Evolutionary conservation across 2,888 invertebrate species (phyloP).

Genomic region (Adelphocoris suturalis): DNA sequence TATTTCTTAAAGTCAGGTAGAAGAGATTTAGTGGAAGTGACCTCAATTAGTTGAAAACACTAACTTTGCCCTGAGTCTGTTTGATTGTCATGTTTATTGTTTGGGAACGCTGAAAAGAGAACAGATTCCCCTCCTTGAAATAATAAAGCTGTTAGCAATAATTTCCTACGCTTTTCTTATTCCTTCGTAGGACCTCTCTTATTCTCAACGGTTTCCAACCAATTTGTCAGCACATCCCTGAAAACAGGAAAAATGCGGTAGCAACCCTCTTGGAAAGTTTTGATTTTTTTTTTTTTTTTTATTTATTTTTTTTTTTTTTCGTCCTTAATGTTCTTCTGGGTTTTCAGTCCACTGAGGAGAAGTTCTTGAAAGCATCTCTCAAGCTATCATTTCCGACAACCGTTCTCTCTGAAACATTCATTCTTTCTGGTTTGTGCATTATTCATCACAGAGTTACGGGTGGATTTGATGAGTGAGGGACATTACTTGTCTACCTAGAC

Average conservation of each 20-base stretch:
- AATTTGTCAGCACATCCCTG: not conserved
- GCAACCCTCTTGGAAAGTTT: not conserved
- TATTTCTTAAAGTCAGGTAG: too few species aligned
- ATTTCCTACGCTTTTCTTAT: too few species aligned
- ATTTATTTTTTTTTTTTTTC: not conserved
- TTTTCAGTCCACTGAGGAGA: not conserved
- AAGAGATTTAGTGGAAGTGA: too few species aligned
- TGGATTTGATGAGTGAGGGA: too few species aligned
- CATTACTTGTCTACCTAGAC: too few species aligned
- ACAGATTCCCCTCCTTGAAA: too few species aligned
- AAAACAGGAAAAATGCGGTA: not conserved
- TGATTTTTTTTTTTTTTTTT: not conserved
- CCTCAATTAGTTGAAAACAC: too few species aligned
- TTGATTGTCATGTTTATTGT: too few species aligned
- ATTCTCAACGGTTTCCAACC: not conserved
- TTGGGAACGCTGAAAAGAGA: too few species aligned
- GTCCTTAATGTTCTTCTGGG: conserved; percentile 5
- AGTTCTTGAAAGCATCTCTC: conserved; percentile 22
- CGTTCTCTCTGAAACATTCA: not conserved
- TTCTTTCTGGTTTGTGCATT: not conserved
- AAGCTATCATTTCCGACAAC: not conserved
- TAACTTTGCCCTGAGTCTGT: too few species aligned
- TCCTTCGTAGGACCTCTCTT: not conserved
- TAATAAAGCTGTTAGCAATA: too few species aligned
- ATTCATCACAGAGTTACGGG: not conserved